Evolutionary conservation across 1,140 invertebrate species (phyloP).

Genomic region (Metopolophium dirhodum): DNA sequence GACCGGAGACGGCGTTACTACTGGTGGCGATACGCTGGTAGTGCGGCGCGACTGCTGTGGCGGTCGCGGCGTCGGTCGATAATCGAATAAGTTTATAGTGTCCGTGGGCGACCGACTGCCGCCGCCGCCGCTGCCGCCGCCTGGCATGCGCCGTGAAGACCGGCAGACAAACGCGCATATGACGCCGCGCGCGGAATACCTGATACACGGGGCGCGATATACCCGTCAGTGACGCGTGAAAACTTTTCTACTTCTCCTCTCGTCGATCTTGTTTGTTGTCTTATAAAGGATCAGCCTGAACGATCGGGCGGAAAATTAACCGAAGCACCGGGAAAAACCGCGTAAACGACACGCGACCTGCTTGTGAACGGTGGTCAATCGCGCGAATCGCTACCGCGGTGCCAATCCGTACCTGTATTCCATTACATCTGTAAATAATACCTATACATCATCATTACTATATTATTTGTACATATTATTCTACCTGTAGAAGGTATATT

Average conservation of each 20-base stretch:
- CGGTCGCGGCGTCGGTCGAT: constrained; percentile 40
- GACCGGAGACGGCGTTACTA: constrained; percentile 9
- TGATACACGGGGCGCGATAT: background rate
- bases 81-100: constrained; percentile 28
- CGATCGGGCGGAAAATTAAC: background rate
- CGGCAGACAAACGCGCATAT: constrained; percentile 40
- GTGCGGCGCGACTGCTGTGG: constrained; percentile 24
- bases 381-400: background rate
- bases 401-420: background rate
- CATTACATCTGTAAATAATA: background rate
- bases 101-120: constrained; percentile 42
- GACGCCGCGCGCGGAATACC: background rate
- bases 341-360: background rate
- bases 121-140: constrained; percentile 19
- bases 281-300: background rate
- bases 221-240: background rate
- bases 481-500: background rate
- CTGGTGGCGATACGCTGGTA: background rate
- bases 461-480: background rate
- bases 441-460: background rate
- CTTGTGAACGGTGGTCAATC: background rate
- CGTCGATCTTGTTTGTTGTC: background rate
- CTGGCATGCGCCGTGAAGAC: constrained; percentile 45
- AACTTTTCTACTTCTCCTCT: background rate
- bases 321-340: background rate